These are phyloP conservation scores for Spinus olivaceus DNA, from an alignment of 2,797 vertebrate species.

Conservation along the genomic window DNA sequence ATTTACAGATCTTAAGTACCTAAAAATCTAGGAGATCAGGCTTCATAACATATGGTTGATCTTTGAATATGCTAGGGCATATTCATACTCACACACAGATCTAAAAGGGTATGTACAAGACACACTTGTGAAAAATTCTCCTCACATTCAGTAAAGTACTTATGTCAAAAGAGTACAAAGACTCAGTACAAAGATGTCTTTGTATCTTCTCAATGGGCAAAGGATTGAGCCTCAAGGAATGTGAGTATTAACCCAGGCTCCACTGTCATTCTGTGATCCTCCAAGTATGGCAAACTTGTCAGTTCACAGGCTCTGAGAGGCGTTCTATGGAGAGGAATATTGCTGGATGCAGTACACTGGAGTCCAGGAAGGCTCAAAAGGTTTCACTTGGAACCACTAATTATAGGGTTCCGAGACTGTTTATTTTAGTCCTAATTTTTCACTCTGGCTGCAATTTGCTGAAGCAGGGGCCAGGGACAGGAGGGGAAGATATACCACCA, in stretches of 20 bases:
- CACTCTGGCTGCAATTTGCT: not conserved
- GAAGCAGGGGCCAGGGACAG: not conserved
- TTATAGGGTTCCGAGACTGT: not conserved
- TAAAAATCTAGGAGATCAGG: not conserved
- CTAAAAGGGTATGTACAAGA: not conserved
- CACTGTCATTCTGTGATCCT: accelerated
- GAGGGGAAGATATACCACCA: not conserved
- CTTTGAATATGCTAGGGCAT: not conserved
- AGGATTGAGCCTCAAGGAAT: not conserved
- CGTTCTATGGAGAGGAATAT: no score
- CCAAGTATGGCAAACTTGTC: not conserved
- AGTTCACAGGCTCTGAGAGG: not conserved
- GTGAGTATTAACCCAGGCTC: not conserved
- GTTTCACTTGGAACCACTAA: not conserved
- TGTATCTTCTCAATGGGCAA: not conserved
- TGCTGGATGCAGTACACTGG: not conserved
- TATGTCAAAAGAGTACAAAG: not conserved
- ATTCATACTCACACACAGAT: not conserved
- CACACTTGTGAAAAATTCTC: not conserved
- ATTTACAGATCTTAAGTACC: not conserved
- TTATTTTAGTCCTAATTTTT: not conserved
- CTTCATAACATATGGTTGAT: not conserved
- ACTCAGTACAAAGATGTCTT: not conserved
- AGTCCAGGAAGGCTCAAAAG: not conserved
- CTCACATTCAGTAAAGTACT: not conserved